Base-by-base conservation (phyloP, 92 coral and sea anemone genomes). In the Porites rus region DNA sequence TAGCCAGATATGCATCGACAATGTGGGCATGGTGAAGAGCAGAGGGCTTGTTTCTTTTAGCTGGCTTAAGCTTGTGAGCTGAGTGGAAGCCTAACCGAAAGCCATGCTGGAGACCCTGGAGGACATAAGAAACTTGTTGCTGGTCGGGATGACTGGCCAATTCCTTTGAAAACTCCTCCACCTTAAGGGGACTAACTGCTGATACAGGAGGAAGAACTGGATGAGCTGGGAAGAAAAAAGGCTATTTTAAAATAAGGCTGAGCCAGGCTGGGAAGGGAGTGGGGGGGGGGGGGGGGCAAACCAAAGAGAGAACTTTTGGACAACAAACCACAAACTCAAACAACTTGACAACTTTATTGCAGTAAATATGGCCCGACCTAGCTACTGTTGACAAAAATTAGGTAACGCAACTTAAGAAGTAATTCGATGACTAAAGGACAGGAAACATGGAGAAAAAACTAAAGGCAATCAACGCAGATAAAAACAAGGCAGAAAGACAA, bases 11-110 rank as follows among this genome's bases (percentile, higher is more conserved):
- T 0, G 59, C 85, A 68, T 89, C 89, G 14, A 88, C 69, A 8
- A 88, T 82, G 24, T 82, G 64, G 54, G 88, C 58, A 17, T 88
- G 88, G 58, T 88, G 79, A 61, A 72, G 65, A 18, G 85, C 89
- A 10, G 92, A 89, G 28, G 74, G 89, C 21, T 89, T 89, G 81
- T 89, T 89, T 51, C 19, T 66, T 67, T 10, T 54, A 6, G 89
- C 88, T 58, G 81, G 72, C 75, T 76, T 83, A 28, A 89, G 80
- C 17, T 31, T 31, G 73, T 5, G 53, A 1, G 46, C 6, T 7
- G 12, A 59, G 46, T 67, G 80, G 59, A 85, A 64, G n/a, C 92
- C 84, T 14, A 77, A 24, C 31, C n/a, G 11, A 54, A 89, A 89
- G 13, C 85, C 86, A n/a, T 77, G 59, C 31, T 10, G 38, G 25